phyloP scores from a whole-genome alignment of 1,140 invertebrate species.

The Carcinoscorpius rotundicauda region DNA sequence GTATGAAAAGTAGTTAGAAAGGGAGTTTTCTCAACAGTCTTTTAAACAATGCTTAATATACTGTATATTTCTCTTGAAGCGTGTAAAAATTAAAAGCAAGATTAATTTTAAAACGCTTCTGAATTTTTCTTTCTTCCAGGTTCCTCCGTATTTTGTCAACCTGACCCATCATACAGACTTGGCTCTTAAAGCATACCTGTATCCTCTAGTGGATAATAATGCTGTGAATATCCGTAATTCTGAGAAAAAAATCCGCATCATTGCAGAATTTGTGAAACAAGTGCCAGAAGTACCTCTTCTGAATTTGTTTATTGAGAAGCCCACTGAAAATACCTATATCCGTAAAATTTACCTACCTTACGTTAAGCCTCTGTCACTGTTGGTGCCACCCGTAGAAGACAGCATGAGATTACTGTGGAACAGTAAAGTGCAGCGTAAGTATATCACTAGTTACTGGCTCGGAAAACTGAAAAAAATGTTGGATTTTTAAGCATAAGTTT shows the following conservation, averaged over 20 bases:
- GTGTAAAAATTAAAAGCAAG: too few relatives aligned
- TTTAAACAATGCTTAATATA: too few relatives aligned
- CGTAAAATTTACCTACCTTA: slow-evolving; percentile 10
- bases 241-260: slow-evolving; percentile 9
- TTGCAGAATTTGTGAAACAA: slow-evolving; percentile 6
- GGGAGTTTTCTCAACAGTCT: too few relatives aligned
- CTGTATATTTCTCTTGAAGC: too few relatives aligned
- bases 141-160: not conserved
- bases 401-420: slow-evolving; percentile 6
- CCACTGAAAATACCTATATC: slow-evolving; percentile 13
- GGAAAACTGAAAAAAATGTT: not conserved
- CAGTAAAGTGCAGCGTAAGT: not conserved
- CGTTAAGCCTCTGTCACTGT: slow-evolving; percentile 10
- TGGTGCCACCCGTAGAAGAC: slow-evolving; percentile 7
- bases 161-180: not conserved
- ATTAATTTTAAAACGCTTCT: too few relatives aligned
- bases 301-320: slow-evolving; percentile 11
- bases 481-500: not conserved
- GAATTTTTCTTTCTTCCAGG: not conserved
- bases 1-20: too few relatives aligned
- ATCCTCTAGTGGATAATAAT: not conserved
- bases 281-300: slow-evolving; percentile 12
- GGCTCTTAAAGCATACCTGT: not conserved
- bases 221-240: not conserved
- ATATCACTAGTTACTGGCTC: not conserved